Evolutionary conservation across 2,797 vertebrate species (phyloP).

Genomic region (Pseudomugil gertrudae): DNA sequence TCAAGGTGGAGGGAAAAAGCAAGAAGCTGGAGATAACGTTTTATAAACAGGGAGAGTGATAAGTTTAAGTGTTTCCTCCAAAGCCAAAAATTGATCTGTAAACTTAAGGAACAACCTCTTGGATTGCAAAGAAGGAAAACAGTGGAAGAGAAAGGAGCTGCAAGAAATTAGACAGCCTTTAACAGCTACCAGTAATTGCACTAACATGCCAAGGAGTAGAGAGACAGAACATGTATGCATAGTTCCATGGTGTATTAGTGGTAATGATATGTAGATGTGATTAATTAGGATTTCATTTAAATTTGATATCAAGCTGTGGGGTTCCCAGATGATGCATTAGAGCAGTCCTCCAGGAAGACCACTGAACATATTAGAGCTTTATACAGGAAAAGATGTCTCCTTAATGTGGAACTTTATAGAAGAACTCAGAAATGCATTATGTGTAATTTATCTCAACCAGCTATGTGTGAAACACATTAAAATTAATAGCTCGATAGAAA

Average conservation of each 20-base stretch:
- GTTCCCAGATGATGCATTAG: slow-evolving; percentile 16
- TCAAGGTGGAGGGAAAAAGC: slow-evolving; percentile 42
- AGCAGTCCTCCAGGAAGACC: not conserved
- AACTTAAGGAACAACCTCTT: slow-evolving; percentile 34
- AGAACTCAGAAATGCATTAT: not conserved
- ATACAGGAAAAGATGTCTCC: not conserved
- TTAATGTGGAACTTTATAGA: not conserved
- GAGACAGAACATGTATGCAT: slow-evolving; percentile 23
- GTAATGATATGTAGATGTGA: slow-evolving; percentile 33
- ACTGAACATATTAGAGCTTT: not conserved
- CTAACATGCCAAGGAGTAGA: too few relatives aligned
- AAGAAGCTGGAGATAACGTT: slow-evolving; percentile 49
- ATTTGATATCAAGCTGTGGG: slow-evolving; percentile 42
- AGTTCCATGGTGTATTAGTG: slow-evolving; percentile 21
- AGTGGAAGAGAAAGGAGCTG: slow-evolving; percentile 9
- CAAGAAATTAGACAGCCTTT: too few relatives aligned
- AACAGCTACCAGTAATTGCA: too few relatives aligned
- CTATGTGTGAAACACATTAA: too few relatives aligned
- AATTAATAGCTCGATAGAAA: not conserved
- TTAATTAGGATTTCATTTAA: slow-evolving; percentile 53
- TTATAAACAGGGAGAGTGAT: slow-evolving; percentile 74
- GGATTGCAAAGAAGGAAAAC: slow-evolving; percentile 21
- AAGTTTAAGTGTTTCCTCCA: slow-evolving; percentile 69
- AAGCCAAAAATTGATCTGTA: slow-evolving; percentile 67
- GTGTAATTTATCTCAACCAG: too few relatives aligned